phyloP scores from a whole-genome alignment of 2,888 invertebrate genomes.

The Limnephilus lunatus region DNA sequence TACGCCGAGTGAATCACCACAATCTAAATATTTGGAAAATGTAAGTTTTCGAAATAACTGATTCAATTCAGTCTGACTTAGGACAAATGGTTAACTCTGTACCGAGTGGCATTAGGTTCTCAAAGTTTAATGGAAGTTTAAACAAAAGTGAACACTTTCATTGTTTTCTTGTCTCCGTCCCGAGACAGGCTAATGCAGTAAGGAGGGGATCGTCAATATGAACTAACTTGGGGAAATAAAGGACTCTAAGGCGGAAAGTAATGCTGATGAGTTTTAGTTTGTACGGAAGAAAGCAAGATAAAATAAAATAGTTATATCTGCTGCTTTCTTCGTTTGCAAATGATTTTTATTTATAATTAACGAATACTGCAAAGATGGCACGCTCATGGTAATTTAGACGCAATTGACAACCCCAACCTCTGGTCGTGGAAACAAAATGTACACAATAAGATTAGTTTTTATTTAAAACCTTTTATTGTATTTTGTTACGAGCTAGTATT shows the following conservation, averaged over 20 bases:
- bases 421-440: background rate
- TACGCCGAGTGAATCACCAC: no score
- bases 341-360: background rate
- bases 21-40: background rate
- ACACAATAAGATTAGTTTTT: no score
- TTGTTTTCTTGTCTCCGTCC: constrained; percentile 4
- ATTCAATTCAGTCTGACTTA: background rate
- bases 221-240: background rate
- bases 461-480: no score
- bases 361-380: background rate
- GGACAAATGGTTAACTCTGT: background rate
- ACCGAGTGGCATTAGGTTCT: background rate
- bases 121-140: constrained; percentile 18
- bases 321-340: background rate
- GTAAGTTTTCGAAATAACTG: background rate
- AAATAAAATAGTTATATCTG: background rate
- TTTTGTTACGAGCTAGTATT: no score
- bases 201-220: background rate
- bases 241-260: background rate
- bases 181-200: background rate
- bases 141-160: background rate
- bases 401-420: background rate
- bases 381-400: background rate
- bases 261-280: background rate
- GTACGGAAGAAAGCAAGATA: background rate